Evolutionary conservation across 1,140 invertebrate species (phyloP).

Genomic region (Apis laboriosa): DNA sequence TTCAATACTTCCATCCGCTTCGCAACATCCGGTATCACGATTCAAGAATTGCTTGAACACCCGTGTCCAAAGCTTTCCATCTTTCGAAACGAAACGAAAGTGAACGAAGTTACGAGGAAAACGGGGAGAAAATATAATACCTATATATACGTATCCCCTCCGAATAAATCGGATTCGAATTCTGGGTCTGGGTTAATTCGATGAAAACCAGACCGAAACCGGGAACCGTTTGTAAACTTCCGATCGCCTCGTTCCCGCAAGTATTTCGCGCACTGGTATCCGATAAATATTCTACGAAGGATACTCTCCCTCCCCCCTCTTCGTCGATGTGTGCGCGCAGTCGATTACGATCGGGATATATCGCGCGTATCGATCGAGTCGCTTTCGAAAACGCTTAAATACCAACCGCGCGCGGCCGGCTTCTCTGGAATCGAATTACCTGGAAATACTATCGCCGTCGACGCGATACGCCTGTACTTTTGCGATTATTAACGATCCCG

Average conservation of each 20-base stretch:
- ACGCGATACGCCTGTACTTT: conserved; percentile 43
- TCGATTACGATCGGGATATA: conserved; percentile 36
- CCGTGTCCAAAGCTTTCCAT: too few species aligned
- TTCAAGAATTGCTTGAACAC: too few species aligned
- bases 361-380: conserved; percentile 32
- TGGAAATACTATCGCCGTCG: conserved; percentile 45
- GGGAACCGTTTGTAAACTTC: conserved; percentile 8
- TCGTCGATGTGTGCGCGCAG: neutral
- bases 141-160: too few species aligned
- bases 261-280: conserved; percentile 36
- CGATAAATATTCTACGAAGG: conserved; percentile 45
- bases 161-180: neutral
- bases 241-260: conserved; percentile 25
- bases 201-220: conserved; percentile 19
- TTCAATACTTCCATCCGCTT: too few species aligned
- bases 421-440: conserved; percentile 38
- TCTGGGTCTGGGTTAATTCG: conserved; percentile 41
- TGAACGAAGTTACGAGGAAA: neutral
- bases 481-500: conserved; percentile 43
- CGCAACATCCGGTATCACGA: too few species aligned
- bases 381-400: conserved; percentile 50
- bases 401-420: conserved; percentile 21
- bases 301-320: neutral
- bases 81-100: neutral
- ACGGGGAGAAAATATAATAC: conserved; percentile 9